Evolutionary conservation across 2,113 vertebrate genomes (phyloP), one percentile per base, ranked within the genome.

Genomic region (Oncorhynchus mykiss): DNA sequence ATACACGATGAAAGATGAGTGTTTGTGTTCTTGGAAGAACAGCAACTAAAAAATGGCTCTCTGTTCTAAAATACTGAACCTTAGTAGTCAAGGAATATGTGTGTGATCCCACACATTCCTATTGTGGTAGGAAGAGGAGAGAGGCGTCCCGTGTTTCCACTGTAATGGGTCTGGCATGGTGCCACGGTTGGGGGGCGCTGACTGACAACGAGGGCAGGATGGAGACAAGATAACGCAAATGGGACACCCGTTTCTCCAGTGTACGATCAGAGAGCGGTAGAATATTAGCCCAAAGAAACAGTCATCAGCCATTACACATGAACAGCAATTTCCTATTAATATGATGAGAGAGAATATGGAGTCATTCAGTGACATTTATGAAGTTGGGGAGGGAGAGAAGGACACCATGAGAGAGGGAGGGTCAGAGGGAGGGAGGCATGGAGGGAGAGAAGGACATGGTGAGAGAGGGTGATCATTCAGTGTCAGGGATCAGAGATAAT

Each of bases 241-340:
- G 12, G 25, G 25, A 62, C 20, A 27, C 22, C 24, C 29, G 22
- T 27, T 67, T 67, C 18, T 67, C 27, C 65, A 57, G 18, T 57
- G 51, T 57, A 57, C 1, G 11, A 20, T 57, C 51, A 57, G 13
- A 57, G 51, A 57, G 51, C 3, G 3, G 13, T 16, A 57, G 18
- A 20, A 57, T 57, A 57, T 20, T 11, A 57, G 65, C 27, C 13
- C 14, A 25, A 67, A 67, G 27, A 25, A 16, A 16, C 8, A 16
- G 51, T 57, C 25, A 67, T 57, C 25, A 67, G 27, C 27, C 14
- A 24, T 18, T 27, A 20, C 14, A 54, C 13, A 39, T 68, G 70
- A 71, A 86, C 54, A 82, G 82, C 76, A 74, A 74, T 72, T 84
- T 75, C 78, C 88, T 83, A 20, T 73, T 89, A 83, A 67, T 71